A percentile compares a stretch with the other conserved stretches of the same genome.
Evolutionary conservation across 2,888 invertebrate species (phyloP).

Genomic region (Temnothorax rugatulus): DNA sequence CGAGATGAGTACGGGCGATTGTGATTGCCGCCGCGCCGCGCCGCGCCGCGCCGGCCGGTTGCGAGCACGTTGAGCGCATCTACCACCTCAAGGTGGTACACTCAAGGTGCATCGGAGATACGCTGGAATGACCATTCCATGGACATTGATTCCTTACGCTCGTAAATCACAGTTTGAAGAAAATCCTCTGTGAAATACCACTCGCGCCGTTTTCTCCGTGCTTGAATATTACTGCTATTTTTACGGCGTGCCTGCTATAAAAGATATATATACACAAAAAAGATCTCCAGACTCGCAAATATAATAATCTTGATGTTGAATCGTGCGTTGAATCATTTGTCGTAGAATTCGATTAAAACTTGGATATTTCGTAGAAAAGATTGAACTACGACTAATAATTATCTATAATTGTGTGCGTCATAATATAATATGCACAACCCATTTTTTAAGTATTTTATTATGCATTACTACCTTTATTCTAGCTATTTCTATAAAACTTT

Average conservation of each 20-base stretch:
- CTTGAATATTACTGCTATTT: constrained; percentile 11
- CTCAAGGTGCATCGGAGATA: constrained; percentile 38
- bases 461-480: neutral
- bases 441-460: neutral
- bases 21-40: constrained; percentile 71
- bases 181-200: constrained; percentile 19
- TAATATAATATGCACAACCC: neutral
- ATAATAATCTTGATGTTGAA: neutral
- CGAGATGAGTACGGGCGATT: constrained; percentile 82
- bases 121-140: constrained; percentile 21
- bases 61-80: constrained; percentile 58
- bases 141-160: constrained; percentile 52
- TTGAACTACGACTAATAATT: neutral
- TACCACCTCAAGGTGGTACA: constrained; percentile 36
- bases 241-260: constrained; percentile 9
- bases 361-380: neutral
- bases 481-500: neutral
- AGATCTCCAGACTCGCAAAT: neutral
- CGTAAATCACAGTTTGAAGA: constrained; percentile 50
- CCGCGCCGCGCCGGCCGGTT: constrained; percentile 3
- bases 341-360: neutral
- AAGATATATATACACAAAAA: neutral
- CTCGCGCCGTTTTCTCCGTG: neutral
- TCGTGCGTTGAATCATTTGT: neutral
- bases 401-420: neutral